Conservation (phyloP, 2,113 vertebrate genomes). For the Larimichthys polyactis region DNA sequence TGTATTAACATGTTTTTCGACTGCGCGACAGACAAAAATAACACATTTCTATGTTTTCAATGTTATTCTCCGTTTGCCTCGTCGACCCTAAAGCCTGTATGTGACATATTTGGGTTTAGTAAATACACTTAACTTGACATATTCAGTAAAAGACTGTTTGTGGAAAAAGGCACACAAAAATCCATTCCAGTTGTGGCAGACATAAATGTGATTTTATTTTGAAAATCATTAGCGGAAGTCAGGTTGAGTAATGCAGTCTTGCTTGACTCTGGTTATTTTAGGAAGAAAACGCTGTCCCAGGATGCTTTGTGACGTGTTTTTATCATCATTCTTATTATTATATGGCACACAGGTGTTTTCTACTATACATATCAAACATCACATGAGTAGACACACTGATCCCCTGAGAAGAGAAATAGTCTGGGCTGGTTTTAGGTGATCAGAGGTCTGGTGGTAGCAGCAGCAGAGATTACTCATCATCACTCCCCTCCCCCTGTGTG, state of each 20-base stretch:
- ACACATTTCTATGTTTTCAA: too few species aligned
- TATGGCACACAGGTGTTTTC: neutral
- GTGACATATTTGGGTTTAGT: neutral
- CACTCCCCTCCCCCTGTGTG: too few species aligned
- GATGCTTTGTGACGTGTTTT: slow-evolving; percentile 5
- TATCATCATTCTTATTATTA: too few species aligned
- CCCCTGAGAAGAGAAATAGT: neutral
- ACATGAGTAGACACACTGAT: neutral
- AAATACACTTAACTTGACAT: neutral
- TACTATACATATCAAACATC: neutral
- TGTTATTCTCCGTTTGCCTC: neutral
- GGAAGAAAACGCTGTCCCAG: neutral
- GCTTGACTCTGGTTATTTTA: neutral
- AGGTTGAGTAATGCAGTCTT: fast-evolving
- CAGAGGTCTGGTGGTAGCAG: neutral
- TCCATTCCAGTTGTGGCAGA: fast-evolving
- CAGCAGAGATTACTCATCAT: neutral
- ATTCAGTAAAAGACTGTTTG: neutral
- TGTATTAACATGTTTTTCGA: neutral
- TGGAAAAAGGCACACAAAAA: neutral
- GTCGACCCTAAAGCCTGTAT: neutral
- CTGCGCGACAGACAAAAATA: too few species aligned
- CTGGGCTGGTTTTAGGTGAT: neutral
- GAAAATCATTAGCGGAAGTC: slow-evolving; percentile 13
- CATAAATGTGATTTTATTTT: slow-evolving; percentile 29